Evolutionary conservation across 1,140 invertebrate species (phyloP).

Genomic region (Zaprionus vittiger): DNA sequence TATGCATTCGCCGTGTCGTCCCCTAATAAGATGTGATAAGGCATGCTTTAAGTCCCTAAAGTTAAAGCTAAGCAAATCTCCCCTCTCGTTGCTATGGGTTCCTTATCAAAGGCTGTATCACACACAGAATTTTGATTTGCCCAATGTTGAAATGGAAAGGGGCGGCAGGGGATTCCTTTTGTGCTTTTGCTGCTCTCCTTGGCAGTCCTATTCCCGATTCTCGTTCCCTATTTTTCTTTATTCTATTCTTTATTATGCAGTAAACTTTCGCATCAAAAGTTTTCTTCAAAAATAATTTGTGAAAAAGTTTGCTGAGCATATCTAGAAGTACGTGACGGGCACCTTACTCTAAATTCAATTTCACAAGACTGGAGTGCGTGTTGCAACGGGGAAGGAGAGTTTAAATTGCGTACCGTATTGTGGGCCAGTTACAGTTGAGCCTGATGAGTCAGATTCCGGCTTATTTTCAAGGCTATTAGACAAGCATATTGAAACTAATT

Average conservation of each 20-base stretch:
- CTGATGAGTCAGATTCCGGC: neutral
- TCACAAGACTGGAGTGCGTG: neutral
- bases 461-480: neutral
- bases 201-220: neutral
- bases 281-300: constrained; percentile 8
- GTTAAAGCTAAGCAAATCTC: constrained; percentile 25
- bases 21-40: constrained; percentile 60
- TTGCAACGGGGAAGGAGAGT: neutral
- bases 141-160: neutral
- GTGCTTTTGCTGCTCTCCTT: neutral
- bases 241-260: constrained; percentile 7
- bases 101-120: constrained; percentile 52
- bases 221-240: neutral
- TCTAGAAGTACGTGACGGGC: constrained; percentile 4
- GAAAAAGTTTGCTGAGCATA: constrained; percentile 2
- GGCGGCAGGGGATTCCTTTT: neutral
- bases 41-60: constrained; percentile 55
- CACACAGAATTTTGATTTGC: constrained; percentile 78
- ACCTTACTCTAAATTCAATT: constrained; percentile 7
- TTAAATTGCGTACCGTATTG: neutral
- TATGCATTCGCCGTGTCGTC: constrained; percentile 67
- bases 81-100: neutral
- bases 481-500: neutral
- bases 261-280: constrained; percentile 7
- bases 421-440: constrained; percentile 6